Conservation (phyloP, 1,140 invertebrate genomes). For the Drosophila athabasca region DNA sequence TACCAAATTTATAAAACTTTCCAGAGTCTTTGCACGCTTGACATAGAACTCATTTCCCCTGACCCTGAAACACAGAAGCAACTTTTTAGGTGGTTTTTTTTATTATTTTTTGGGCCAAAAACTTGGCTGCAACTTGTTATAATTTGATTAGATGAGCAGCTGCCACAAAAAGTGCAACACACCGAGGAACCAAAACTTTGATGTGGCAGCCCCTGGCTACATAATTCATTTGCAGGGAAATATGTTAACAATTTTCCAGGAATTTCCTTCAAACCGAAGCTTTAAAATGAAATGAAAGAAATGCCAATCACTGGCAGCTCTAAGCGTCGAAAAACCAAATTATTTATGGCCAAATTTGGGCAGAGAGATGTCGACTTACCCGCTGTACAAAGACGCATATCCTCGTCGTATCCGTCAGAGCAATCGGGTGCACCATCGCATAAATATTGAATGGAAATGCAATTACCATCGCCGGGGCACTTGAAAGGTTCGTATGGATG, state of each 20-base stretch:
- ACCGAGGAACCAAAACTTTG: constrained; percentile 11
- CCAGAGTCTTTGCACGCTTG: constrained; percentile 5
- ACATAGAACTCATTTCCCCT: constrained; percentile 32
- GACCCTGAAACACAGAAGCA: constrained; percentile 31
- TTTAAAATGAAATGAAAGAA: background rate
- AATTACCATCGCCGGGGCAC: constrained; percentile 95
- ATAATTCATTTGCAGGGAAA: constrained; percentile 36
- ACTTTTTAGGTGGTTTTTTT: constrained; percentile 50
- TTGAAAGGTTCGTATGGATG: constrained; percentile 97
- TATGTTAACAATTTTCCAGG: background rate
- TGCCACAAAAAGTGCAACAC: constrained; percentile 50
- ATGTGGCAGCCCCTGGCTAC: constrained; percentile 8
- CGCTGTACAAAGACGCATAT: constrained; percentile 96
- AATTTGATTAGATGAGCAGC: constrained; percentile 64
- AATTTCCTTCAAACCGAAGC: too few relatives aligned
- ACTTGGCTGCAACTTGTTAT: constrained; percentile 41
- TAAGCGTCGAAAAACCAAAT: constrained; percentile 5
- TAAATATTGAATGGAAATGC: constrained; percentile 97
- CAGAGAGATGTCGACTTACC: constrained; percentile 85
- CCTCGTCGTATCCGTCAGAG: constrained; percentile 92
- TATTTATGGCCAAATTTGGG: constrained; percentile 26
- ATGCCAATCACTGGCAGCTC: background rate
- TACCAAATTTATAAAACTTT: constrained; percentile 8
- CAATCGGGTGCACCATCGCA: constrained; percentile 97
- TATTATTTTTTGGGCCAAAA: too few relatives aligned